Evolutionary conservation across 1,140 invertebrate genomes (phyloP).

Genomic region (Maniola jurtina): DNA sequence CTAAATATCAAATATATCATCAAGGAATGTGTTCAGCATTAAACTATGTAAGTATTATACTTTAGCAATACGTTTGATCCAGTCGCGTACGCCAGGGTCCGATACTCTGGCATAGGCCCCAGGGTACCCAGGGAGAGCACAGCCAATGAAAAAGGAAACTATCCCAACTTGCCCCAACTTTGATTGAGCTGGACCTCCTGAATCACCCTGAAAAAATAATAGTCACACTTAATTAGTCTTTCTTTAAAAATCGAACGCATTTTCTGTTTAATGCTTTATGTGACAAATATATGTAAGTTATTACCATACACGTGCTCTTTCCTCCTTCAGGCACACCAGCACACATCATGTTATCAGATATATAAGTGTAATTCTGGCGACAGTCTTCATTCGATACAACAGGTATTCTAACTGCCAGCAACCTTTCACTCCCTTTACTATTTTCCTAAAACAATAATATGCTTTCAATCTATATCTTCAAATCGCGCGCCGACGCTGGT

Average conservation of each 20-base stretch:
- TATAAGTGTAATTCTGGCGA: constrained; percentile 28
- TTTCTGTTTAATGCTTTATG: too few relatives aligned
- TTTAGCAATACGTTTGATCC: constrained; percentile 13
- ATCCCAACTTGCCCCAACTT: constrained; percentile 9
- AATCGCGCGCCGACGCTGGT: too few relatives aligned
- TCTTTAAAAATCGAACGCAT: too few relatives aligned
- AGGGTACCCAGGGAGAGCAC: constrained; percentile 17
- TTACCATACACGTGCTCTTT: constrained; percentile 72
- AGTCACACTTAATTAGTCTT: too few relatives aligned
- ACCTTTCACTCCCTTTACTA: constrained; percentile 22
- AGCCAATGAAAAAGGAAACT: constrained; percentile 16
- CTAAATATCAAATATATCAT: too few relatives aligned
- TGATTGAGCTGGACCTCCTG: constrained; percentile 18
- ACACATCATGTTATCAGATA: constrained; percentile 76
- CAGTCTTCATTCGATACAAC: constrained; percentile 44
- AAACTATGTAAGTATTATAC: not conserved
- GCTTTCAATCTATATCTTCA: too few relatives aligned
- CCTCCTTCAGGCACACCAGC: constrained; percentile 72
- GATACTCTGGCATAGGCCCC: constrained; percentile 16
- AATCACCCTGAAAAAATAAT: constrained; percentile 17
- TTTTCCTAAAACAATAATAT: not conserved
- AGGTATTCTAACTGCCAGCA: constrained; percentile 47
- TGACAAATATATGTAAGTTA: not conserved
- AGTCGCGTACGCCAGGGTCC: not conserved
- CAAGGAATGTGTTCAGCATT: too few relatives aligned